A percentile compares a stretch with the other conserved stretches of the same genome.
Conservation (phyloP, 1,140 invertebrate genomes). For the Bombyx mori region DNA sequence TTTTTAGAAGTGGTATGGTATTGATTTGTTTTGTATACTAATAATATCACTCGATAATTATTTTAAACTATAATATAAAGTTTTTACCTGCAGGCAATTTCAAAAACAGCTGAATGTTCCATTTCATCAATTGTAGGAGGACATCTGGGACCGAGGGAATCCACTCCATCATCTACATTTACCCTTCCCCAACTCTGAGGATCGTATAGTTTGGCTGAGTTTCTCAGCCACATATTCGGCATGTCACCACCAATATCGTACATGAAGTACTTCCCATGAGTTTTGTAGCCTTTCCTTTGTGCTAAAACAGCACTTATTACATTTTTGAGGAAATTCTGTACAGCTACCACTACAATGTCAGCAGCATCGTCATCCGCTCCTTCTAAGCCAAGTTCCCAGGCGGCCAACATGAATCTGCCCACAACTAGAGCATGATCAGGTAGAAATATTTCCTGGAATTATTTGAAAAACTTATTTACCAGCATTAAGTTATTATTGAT, state of each 20-base stretch:
- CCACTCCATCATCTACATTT: slow-evolving; percentile 64
- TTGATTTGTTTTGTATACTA: too few species aligned
- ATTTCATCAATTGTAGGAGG: slow-evolving; percentile 68
- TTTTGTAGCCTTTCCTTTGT: slow-evolving; percentile 80
- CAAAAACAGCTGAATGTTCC: slow-evolving; percentile 56
- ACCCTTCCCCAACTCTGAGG: slow-evolving; percentile 63
- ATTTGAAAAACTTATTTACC: neutral
- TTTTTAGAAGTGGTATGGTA: too few species aligned
- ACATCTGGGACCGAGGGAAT: slow-evolving; percentile 61
- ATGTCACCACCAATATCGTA: slow-evolving; percentile 81
- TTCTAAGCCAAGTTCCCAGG: slow-evolving; percentile 86
- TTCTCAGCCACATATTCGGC: slow-evolving; percentile 79
- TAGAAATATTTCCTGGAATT: slow-evolving; percentile 77
- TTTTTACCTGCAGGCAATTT: slow-evolving; percentile 63
- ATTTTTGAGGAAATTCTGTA: slow-evolving; percentile 81
- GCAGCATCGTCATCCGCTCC: slow-evolving; percentile 84
- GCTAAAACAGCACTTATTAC: slow-evolving; percentile 81
- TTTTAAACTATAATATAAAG: slow-evolving; percentile 1
- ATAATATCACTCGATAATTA: neutral
- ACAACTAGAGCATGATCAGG: slow-evolving; percentile 84
- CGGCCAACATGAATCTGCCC: slow-evolving; percentile 83
- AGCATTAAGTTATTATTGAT: too few species aligned
- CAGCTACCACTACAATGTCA: slow-evolving; percentile 80
- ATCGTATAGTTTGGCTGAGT: slow-evolving; percentile 66
- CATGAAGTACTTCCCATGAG: slow-evolving; percentile 77